Percentiles rank a stretch among this genome's conserved stretches.
phyloP scores from a whole-genome alignment of 2,113 vertebrate species.

The Pholis gunnellus region DNA sequence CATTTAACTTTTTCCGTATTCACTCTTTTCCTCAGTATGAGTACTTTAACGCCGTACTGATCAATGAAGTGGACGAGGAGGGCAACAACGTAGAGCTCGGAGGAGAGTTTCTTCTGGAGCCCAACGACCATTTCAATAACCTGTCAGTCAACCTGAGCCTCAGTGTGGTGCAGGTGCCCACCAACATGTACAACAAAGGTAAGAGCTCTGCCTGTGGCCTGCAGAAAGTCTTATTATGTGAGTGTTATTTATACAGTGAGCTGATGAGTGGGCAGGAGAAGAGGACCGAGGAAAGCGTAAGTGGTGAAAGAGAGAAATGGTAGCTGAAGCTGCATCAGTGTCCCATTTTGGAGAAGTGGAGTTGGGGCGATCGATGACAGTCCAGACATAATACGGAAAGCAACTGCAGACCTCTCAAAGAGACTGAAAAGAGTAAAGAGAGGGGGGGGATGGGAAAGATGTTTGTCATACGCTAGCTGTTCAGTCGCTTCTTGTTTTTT shows the following conservation, averaged over 20 bases:
- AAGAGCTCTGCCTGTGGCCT: background rate
- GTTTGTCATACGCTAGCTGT: constrained; percentile 63
- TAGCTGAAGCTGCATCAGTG: constrained; percentile 50
- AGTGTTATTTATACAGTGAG: constrained; percentile 32
- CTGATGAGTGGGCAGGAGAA: constrained; percentile 35
- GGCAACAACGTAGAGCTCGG: constrained; percentile 95
- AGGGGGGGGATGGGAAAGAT: constrained; percentile 17
- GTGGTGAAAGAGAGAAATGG: constrained; percentile 48
- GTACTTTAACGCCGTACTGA: constrained; percentile 97
- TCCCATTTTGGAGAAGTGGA: constrained; percentile 46
- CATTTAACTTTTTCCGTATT: background rate
- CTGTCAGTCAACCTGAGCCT: constrained; percentile 96
- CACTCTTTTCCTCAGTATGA: constrained; percentile 87
- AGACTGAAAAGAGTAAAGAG: constrained; percentile 13
- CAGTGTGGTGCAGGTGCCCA: constrained; percentile 98
- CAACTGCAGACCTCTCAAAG: constrained; percentile 40
- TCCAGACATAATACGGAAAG: constrained; percentile 55
- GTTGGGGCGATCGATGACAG: constrained; percentile 71
- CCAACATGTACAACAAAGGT: constrained; percentile 99
- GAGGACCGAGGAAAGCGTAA: constrained; percentile 31
- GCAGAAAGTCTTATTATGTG: background rate
- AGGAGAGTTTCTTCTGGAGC: constrained; percentile 94
- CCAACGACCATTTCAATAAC: constrained; percentile 98
- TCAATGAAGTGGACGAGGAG: constrained; percentile 94
- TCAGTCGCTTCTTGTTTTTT: constrained; percentile 57